phyloP scores from a whole-genome alignment of 2,113 vertebrate species.

The Ciconia stormi region DNA sequence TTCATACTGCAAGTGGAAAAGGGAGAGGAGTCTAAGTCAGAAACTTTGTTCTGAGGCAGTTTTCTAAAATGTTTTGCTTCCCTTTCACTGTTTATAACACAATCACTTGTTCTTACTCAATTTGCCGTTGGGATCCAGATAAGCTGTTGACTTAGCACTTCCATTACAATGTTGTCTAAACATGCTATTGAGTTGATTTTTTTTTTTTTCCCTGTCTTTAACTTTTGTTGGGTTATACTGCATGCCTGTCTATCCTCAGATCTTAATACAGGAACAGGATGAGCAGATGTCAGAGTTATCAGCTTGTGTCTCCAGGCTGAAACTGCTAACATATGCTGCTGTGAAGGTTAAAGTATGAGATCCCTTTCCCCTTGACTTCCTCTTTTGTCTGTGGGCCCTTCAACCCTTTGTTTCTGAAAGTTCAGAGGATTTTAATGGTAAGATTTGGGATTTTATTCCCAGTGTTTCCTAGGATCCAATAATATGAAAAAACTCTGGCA shows the following conservation, averaged over 20 bases:
- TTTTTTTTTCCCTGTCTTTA: background rate
- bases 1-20: background rate
- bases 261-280: background rate
- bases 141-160: constrained; percentile 37
- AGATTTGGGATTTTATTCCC: background rate
- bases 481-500: background rate
- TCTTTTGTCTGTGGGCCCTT: background rate
- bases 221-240: background rate
- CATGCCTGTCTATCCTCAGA: background rate
- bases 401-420: background rate
- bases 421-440: background rate
- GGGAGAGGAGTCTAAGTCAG: background rate
- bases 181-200: background rate
- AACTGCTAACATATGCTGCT: background rate
- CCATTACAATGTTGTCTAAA: constrained; percentile 40
- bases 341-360: background rate
- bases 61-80: constrained; percentile 24
- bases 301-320: background rate
- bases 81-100: constrained; percentile 33
- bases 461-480: background rate
- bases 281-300: background rate
- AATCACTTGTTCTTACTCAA: background rate
- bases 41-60: background rate
- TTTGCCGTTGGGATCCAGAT: constrained; percentile 24
- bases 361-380: background rate